Evolutionary conservation across 2,888 invertebrate genomes (phyloP).

Genomic region (Ennomos quercinarius): DNA sequence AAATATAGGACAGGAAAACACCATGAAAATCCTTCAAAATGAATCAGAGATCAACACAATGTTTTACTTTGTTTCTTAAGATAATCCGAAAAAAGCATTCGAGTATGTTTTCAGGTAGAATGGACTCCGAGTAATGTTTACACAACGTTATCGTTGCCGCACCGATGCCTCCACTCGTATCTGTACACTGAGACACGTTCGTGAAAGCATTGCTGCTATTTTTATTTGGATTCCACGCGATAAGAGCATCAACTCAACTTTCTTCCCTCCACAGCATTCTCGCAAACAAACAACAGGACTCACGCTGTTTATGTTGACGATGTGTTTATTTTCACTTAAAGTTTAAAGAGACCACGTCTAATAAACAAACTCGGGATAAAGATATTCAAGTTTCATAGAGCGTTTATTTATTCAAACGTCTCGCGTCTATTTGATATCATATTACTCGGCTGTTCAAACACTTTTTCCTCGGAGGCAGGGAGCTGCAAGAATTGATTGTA

Average conservation of each 20-base stretch:
- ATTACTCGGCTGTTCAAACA: conserved; percentile 74
- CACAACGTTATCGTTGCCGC: conserved; percentile 46
- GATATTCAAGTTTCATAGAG: conserved; percentile 51
- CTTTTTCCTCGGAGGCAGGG: conserved; percentile 68
- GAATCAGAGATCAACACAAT: conserved; percentile 15
- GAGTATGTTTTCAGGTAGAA: conserved; percentile 2
- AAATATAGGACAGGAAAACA: conserved; percentile 8
- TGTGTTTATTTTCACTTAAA: conserved; percentile 47
- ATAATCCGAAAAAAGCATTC: conserved; percentile 16
- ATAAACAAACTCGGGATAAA: conserved; percentile 38
- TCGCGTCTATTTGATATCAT: conserved; percentile 71
- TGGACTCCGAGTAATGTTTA: conserved; percentile 35
- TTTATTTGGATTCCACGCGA: conserved; percentile 46
- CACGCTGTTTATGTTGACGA: conserved; percentile 49
- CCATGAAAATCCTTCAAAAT: conserved; percentile 16
- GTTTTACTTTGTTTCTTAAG: conserved; percentile 9
- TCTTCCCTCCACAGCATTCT: conserved; percentile 39
- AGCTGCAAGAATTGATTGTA: conserved; percentile 81
- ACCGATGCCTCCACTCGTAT: conserved; percentile 40
- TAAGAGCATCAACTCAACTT: conserved; percentile 51
- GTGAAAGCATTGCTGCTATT: conserved; percentile 48
- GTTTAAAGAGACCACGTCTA: conserved; percentile 37
- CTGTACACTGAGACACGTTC: conserved; percentile 36
- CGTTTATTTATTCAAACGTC: conserved; percentile 72
- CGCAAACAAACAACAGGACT: conserved; percentile 46